Conservation (phyloP, 2,113 vertebrate species). For the Drymodes brunneopygia region DNA sequence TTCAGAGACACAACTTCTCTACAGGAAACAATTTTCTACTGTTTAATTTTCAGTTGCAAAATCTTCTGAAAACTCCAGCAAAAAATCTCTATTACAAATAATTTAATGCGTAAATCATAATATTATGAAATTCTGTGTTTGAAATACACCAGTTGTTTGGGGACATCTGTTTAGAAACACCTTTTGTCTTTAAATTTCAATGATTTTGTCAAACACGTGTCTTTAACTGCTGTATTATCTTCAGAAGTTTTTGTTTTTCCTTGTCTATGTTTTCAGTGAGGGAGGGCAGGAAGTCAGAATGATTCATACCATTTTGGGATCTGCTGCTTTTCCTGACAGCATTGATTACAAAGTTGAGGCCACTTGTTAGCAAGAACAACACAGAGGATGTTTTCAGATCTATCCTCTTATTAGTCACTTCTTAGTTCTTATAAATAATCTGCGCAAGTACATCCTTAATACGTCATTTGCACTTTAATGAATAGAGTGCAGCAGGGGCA, state of each 20-base stretch:
- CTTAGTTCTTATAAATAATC: constrained; percentile 75
- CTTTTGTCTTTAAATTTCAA: background rate
- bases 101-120: background rate
- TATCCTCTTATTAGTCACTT: constrained; percentile 71
- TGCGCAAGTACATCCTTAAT: constrained; percentile 66
- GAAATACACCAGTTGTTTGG: background rate
- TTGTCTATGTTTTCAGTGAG: constrained; percentile 28
- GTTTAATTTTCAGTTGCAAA: background rate
- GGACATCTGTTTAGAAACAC: background rate
- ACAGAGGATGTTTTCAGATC: constrained; percentile 63
- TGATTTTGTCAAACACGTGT: background rate
- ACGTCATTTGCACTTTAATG: constrained; percentile 60
- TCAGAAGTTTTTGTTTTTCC: background rate
- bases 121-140: background rate
- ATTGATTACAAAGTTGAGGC: constrained; percentile 71
- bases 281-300: constrained; percentile 61
- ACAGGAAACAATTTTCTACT: background rate
- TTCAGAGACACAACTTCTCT: background rate
- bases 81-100: background rate
- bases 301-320: constrained; percentile 66
- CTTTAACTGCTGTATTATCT: background rate
- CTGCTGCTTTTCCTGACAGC: constrained; percentile 27
- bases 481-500: constrained; percentile 39
- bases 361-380: constrained; percentile 72
- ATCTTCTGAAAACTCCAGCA: background rate